phyloP scores from a whole-genome alignment of 1,140 invertebrate genomes.

The Drosophila mauritiana region DNA sequence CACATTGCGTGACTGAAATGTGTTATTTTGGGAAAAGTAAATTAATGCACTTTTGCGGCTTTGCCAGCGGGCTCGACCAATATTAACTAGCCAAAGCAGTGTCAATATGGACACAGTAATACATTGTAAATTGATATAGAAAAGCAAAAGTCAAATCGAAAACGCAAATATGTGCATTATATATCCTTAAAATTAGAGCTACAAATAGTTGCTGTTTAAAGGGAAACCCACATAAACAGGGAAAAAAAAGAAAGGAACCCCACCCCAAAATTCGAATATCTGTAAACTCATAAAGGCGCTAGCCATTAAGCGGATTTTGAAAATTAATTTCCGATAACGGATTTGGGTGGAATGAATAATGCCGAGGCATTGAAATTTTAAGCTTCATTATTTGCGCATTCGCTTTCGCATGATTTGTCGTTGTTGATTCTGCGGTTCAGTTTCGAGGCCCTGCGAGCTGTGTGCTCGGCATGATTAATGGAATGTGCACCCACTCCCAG shows the following conservation, averaged over 20 bases:
- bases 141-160: background rate
- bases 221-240: background rate
- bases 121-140: conserved; percentile 8
- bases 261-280: conserved; percentile 11
- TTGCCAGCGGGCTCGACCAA: conserved; percentile 20
- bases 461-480: conserved; percentile 54
- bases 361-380: conserved; percentile 57
- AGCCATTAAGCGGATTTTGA: conserved; percentile 46
- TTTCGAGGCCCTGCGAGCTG: conserved; percentile 39
- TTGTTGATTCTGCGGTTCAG: conserved; percentile 58
- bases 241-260: background rate
- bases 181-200: background rate
- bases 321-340: conserved; percentile 60
- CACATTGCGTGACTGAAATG: conserved; percentile 43
- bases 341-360: conserved; percentile 50
- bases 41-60: conserved; percentile 48
- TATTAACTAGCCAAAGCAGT: conserved; percentile 16
- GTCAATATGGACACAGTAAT: conserved; percentile 6
- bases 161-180: background rate
- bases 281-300: conserved; percentile 26
- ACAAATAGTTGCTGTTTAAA: conserved; percentile 9
- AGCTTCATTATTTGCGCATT: conserved; percentile 59
- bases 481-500: conserved; percentile 22
- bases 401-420: conserved; percentile 55
- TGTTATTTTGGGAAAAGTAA: conserved; percentile 26